A percentile compares a stretch with the other conserved stretches of the same genome.
Conservation (phyloP, 2,113 vertebrate genomes). For the Lepus timidus region DNA sequence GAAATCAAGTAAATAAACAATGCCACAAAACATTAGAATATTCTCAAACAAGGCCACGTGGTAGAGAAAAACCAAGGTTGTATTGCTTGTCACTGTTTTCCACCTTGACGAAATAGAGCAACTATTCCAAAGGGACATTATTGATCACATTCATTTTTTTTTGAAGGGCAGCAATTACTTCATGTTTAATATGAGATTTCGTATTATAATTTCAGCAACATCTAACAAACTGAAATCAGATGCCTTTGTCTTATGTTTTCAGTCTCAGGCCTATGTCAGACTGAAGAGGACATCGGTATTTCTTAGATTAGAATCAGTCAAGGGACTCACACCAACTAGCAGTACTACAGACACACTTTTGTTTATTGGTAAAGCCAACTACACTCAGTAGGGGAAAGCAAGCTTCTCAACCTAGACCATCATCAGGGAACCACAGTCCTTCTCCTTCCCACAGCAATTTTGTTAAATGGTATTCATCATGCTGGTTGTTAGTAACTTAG, state of each 20-base stretch:
- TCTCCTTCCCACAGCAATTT: slow-evolving; percentile 50
- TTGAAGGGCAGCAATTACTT: slow-evolving; percentile 49
- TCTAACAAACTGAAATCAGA: slow-evolving; percentile 39
- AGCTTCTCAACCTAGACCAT: neutral
- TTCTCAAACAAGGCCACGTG: slow-evolving; percentile 85
- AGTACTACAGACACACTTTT: slow-evolving; percentile 48
- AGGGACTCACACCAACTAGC: neutral
- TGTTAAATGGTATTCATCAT: neutral
- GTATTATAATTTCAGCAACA: slow-evolving; percentile 63
- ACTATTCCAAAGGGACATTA: slow-evolving; percentile 58
- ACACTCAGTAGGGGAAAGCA: neutral
- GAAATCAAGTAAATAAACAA: slow-evolving; percentile 89
- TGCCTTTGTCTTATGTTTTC: neutral
- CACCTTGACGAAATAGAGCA: slow-evolving; percentile 47
- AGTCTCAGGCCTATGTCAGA: neutral
- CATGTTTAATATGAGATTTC: slow-evolving; percentile 16
- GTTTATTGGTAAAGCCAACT: slow-evolving; percentile 1
- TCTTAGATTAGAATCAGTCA: slow-evolving; percentile 40
- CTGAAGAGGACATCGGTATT: neutral
- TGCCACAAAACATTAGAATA: slow-evolving; percentile 92
- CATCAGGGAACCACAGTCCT: neutral
- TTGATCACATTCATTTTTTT: neutral
- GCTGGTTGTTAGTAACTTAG: neutral
- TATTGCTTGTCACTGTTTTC: slow-evolving; percentile 71
- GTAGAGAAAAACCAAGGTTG: slow-evolving; percentile 11